Base-by-base conservation (phyloP, 1,140 invertebrate species). In the Ceratina japonica region DNA sequence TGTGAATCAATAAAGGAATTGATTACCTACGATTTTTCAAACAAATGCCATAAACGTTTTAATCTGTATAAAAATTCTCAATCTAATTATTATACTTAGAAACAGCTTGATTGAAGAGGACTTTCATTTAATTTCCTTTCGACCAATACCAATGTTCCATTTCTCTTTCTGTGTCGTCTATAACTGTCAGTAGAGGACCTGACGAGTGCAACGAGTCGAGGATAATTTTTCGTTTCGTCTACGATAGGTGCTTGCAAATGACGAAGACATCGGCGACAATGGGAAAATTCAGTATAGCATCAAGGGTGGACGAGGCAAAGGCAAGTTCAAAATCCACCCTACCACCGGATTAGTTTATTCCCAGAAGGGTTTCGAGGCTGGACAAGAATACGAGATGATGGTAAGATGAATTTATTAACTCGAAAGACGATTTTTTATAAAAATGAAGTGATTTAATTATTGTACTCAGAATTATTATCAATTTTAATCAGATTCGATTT, bases 241-340 rank as follows among this genome's bases (percentile, higher is more conserved):
- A 62, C 80, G 79, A 73, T 90, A 98, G 96, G 97, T 98, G 65
- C 93, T 97, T 52, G 97, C 97, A 4, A 95, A 95, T 68, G 98
- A 99, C 90, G 93, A 94, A 86, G 98, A 99, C 91, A 93, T 94
- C 68, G 97, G 96, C 3, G 93, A 94, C 63, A 98, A 98, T 93
- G 97, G 96, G 51, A 94, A 95, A 70, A 94, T 98, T 72, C 94
- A 94, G 44, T 98, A 97, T 92, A 95, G 94, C 77, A 95, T 98
- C n/a, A 96, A 96, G 88, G 95, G 94, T 37, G 95, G 95, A 3
- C 94, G 95, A 75, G 95, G 94, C 69, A 95, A 95, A 86, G 95
- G 94, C 44, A 95, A 95, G 87, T 98, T 98, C 90, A 94, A 94
- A 75, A 96, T 98, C 81, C 94, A 98, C 90, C 94, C 95, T 1